Conservation (phyloP, 2,888 invertebrate species). For the Aleiodes alternator region DNA sequence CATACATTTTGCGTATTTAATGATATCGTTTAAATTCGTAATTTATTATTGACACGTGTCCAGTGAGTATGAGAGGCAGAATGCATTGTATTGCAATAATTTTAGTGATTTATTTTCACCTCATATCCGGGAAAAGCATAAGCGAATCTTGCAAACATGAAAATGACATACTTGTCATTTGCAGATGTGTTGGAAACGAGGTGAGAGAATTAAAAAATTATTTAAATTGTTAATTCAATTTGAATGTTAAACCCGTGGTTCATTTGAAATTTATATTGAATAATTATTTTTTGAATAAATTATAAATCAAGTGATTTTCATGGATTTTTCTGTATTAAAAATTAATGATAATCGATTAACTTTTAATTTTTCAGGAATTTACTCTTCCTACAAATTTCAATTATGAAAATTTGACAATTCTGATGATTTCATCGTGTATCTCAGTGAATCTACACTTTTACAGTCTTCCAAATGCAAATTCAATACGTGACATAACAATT, state of each 20-base stretch:
- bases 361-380: constrained; percentile 60
- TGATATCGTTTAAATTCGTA: constrained; percentile 40
- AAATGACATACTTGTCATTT: constrained; percentile 53
- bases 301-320: background rate
- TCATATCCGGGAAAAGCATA: constrained; percentile 49
- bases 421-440: constrained; percentile 59
- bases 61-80: constrained; percentile 15
- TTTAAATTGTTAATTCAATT: background rate
- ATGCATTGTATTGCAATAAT: constrained; percentile 47
- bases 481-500: constrained; percentile 58
- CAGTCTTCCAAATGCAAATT: constrained; percentile 55
- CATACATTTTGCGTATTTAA: constrained; percentile 11
- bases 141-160: constrained; percentile 56
- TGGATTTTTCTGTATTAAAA: too few relatives aligned
- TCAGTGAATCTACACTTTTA: constrained; percentile 59
- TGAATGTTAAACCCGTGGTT: background rate
- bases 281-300: background rate
- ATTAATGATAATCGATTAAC: too few relatives aligned
- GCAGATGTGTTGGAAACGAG: constrained; percentile 60
- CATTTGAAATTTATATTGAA: background rate
- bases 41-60: constrained; percentile 41
- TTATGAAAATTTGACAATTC: constrained; percentile 59
- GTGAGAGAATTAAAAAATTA: constrained; percentile 50
- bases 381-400: constrained; percentile 58
- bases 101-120: constrained; percentile 28